These are phyloP conservation scores for Otolemur crassicaudatus DNA, from an alignment of 2,797 vertebrate species.

Conservation along the genomic window DNA sequence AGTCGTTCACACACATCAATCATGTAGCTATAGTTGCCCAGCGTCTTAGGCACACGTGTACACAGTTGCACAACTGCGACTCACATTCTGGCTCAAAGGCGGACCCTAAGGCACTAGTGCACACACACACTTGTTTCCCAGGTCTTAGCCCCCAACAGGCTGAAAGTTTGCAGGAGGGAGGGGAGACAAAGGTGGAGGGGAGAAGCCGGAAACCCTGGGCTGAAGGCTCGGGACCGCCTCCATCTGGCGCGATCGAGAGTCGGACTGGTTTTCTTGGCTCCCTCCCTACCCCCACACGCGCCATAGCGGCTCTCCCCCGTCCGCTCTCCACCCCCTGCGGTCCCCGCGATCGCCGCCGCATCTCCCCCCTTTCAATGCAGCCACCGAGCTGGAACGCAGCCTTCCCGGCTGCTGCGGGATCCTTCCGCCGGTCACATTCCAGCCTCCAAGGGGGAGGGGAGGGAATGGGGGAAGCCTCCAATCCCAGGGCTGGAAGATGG, in stretches of 20 bases:
- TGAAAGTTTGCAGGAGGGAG: constrained; percentile 78
- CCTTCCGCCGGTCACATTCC: constrained; percentile 78
- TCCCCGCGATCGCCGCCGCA: constrained; percentile 59
- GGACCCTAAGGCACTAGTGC: not conserved
- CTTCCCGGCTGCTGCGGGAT: constrained; percentile 67
- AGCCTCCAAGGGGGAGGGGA: constrained; percentile 20
- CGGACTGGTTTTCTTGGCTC: constrained; percentile 66
- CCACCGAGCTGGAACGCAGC: constrained; percentile 78
- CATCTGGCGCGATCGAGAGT: constrained; percentile 65
- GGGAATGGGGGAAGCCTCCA: constrained; percentile 45
- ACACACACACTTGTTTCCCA: not conserved
- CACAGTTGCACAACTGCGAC: constrained; percentile 35
- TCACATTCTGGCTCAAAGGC: not conserved
- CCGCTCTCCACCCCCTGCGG: not conserved
- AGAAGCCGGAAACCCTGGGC: constrained; percentile 63
- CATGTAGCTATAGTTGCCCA: constrained; percentile 61
- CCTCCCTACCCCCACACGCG: constrained; percentile 47
- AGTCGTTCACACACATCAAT: not conserved
- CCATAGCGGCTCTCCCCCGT: not conserved
- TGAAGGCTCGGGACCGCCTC: constrained; percentile 69
- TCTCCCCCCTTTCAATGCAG: constrained; percentile 77
- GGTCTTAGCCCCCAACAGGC: constrained; percentile 57
- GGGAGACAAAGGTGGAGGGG: constrained; percentile 70
- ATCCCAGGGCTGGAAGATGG: not conserved
- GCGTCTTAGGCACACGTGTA: constrained; percentile 26